Conservation (phyloP, 2,888 invertebrate genomes). For the Sarcophaga rosellei region DNA sequence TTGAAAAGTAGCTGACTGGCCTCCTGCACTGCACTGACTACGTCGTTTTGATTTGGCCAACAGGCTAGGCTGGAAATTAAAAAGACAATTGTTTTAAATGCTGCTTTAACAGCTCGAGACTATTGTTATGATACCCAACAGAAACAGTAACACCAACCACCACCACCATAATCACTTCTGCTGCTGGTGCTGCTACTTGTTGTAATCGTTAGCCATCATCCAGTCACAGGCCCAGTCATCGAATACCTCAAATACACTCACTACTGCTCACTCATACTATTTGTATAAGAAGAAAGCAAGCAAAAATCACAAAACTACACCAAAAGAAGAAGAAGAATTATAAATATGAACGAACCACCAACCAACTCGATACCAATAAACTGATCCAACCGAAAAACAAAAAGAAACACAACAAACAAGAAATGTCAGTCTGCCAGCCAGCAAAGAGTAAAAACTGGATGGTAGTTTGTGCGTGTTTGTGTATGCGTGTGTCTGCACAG, state of each 20-base stretch:
- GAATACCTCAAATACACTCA: not conserved
- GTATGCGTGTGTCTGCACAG: not conserved
- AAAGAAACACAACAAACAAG: constrained; percentile 49
- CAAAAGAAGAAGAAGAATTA: constrained; percentile 22
- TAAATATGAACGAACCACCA: constrained; percentile 26
- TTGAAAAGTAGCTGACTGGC: not conserved
- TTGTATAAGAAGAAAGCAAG: constrained; percentile 36
- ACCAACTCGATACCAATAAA: constrained; percentile 55
- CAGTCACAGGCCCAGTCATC: not conserved
- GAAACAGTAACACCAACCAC: constrained; percentile 3
- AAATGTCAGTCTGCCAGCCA: constrained; percentile 58
- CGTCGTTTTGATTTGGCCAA: not conserved
- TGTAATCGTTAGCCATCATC: not conserved
- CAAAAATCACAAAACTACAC: constrained; percentile 39
- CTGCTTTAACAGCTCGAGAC: constrained; percentile 17
- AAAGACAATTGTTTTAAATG: constrained; percentile 24
- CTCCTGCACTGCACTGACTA: not conserved
- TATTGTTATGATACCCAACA: constrained; percentile 24
- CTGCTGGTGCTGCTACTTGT: not conserved
- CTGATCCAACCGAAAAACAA: constrained; percentile 38
- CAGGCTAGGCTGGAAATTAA: constrained; percentile 13
- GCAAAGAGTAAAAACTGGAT: constrained; percentile 69
- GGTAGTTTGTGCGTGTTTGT: constrained; percentile 32
- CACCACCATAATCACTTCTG: not conserved
- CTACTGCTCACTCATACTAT: not conserved